Percentiles rank a stretch among this genome's conserved stretches.
Conservation (phyloP, 2,888 invertebrate genomes). For the Sepioteuthis lessoniana region DNA sequence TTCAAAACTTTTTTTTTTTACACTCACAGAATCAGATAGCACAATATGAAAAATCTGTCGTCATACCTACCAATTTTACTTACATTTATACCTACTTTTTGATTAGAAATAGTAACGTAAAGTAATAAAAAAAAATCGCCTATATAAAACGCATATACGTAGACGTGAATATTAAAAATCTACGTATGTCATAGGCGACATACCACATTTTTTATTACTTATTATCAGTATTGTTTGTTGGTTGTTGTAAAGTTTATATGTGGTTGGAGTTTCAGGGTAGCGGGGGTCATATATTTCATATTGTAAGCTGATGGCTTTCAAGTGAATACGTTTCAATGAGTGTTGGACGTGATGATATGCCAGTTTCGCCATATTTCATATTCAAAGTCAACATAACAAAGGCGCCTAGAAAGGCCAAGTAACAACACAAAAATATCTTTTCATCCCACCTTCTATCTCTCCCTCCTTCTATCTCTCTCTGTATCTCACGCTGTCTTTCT, state of each 20-base stretch:
- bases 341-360: not conserved
- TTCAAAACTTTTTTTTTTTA: not conserved
- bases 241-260: not conserved
- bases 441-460: not conserved
- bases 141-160: not conserved
- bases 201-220: not conserved
- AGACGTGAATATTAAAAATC: not conserved
- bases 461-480: too few species aligned
- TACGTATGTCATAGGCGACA: not conserved
- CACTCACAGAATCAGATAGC: not conserved
- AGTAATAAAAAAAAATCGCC: not conserved
- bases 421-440: not conserved
- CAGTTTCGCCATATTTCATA: conserved; percentile 33
- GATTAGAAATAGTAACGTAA: not conserved
- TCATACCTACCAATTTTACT: not conserved
- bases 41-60: not conserved
- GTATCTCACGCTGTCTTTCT: too few species aligned
- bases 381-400: not conserved
- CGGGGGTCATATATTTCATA: not conserved
- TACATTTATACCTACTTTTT: not conserved
- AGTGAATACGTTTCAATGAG: conserved; percentile 23
- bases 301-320: not conserved
- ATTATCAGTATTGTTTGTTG: not conserved
- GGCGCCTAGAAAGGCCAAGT: not conserved
- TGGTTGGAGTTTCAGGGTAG: not conserved